Evolutionary conservation across 2,797 vertebrate species (phyloP).

Genomic region (Myotis myotis): DNA sequence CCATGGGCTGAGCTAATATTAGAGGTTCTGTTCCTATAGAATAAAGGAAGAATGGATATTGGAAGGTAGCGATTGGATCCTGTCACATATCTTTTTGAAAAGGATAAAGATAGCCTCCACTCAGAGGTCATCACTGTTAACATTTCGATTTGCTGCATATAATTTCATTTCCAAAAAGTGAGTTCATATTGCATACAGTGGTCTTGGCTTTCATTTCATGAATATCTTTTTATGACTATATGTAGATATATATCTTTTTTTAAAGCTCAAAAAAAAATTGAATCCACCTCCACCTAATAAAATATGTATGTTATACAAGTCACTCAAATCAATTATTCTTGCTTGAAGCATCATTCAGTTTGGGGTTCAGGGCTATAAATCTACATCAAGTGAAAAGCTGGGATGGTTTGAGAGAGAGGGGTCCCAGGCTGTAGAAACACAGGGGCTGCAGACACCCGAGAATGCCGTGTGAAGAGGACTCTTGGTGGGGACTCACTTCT

Average conservation of each 20-base stretch:
- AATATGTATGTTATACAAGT: not conserved
- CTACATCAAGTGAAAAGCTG: not conserved
- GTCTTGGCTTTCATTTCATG: constrained; percentile 35
- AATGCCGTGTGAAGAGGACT: not conserved
- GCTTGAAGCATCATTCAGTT: not conserved
- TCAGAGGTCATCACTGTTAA: not conserved
- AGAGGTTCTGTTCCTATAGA: not conserved
- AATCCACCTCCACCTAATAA: not conserved
- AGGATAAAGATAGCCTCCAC: not conserved
- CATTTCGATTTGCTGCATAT: not conserved
- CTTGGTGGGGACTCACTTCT: not conserved
- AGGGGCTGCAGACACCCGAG: not conserved
- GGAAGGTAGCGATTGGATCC: not conserved
- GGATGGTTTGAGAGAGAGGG: not conserved
- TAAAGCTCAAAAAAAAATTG: not conserved
- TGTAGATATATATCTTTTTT: not conserved
- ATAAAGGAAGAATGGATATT: not conserved
- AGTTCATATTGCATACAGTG: not conserved
- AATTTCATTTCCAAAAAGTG: constrained; percentile 20
- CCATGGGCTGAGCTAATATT: not conserved
- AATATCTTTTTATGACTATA: not conserved
- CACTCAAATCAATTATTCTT: not conserved
- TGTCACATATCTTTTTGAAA: not conserved
- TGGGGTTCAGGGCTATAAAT: not conserved
- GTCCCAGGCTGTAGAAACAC: not conserved